Evolutionary conservation across 2,797 vertebrate genomes (phyloP), one percentile per base, ranked within the genome.

Genomic region (Dicrostonyx torquatus): DNA sequence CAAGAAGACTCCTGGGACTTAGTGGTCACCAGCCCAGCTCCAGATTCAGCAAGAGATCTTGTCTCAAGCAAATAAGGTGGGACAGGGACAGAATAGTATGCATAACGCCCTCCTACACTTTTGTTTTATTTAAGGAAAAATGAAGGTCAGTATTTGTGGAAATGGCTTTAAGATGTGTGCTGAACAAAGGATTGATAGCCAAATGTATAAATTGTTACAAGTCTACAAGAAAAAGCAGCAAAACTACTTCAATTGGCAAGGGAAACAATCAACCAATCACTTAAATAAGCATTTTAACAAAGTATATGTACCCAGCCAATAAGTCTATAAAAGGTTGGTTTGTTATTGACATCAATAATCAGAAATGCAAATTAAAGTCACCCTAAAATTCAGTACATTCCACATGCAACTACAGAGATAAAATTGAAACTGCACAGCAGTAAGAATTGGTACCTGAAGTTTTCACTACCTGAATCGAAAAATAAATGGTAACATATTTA

Each of bases 311-410:
- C 58, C 70, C 76, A 75, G 13, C 40, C 55, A 90, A n/a, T 82
- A 72, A 84, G 48, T 48, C 37, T 29, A 68, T 34, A 14, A 66
- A 93, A 89, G 73, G 10, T 55, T 40, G 5, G 50, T 20, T n/a
- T 2, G 12, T 55, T 13, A 14, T 76, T 34, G 34, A 55, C n/a
- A 29, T 66, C 26, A 91, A 84, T 60, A 22, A 64, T 58, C 84
- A 75, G 43, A 97, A 94, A 68, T 31, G 70, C 55, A 92, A 76
- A 86, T 75, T 83, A 90, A 91, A 95, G 78, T 10, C 45, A 8
- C 73, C 60, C n/a, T 89, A 12, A 80, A 43, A 87, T n/a, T 50
- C 4, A 72, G 50, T 78, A 66, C 9, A 75, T 43, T 53, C 40
- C 2, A 0, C 26, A 50, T 4, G 8, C 48, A 80, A 77, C 22